These are phyloP conservation scores for Cacatua alba DNA, from an alignment of 2,113 vertebrate genomes.

Conservation along the genomic window DNA sequence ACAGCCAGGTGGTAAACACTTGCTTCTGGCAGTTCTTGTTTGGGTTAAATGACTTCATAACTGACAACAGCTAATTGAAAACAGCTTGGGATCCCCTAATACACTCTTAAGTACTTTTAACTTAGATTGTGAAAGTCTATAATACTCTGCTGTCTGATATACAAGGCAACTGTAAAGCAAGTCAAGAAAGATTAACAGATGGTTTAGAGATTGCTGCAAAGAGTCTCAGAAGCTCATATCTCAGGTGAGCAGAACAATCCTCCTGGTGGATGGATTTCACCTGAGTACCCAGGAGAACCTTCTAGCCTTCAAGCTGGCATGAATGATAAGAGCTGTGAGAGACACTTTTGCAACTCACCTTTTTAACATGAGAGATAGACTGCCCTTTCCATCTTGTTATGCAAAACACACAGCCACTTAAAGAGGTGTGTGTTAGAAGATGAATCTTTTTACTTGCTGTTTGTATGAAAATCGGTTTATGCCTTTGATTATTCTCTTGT, in stretches of 20 bases:
- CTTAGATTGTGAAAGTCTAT: not conserved
- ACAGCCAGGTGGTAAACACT: not conserved
- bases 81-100: not conserved
- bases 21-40: not conserved
- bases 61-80: not conserved
- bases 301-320: not conserved
- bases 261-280: not conserved
- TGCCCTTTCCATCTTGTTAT: not conserved
- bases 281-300: not conserved
- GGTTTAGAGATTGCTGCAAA: not conserved
- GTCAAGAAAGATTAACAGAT: not conserved
- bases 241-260: not conserved
- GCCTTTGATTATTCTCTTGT: not conserved
- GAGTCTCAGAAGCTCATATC: not conserved
- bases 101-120: not conserved
- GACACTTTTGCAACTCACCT: not conserved
- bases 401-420: not conserved
- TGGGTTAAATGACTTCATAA: not conserved
- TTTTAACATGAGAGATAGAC: not conserved
- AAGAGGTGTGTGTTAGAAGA: not conserved
- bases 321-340: not conserved
- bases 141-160: not conserved
- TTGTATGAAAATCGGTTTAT: rapidly evolving
- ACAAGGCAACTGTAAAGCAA: not conserved
- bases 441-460: not conserved